Base-by-base conservation (phyloP, 2,797 vertebrate species). In the Macropus fuliginosus region DNA sequence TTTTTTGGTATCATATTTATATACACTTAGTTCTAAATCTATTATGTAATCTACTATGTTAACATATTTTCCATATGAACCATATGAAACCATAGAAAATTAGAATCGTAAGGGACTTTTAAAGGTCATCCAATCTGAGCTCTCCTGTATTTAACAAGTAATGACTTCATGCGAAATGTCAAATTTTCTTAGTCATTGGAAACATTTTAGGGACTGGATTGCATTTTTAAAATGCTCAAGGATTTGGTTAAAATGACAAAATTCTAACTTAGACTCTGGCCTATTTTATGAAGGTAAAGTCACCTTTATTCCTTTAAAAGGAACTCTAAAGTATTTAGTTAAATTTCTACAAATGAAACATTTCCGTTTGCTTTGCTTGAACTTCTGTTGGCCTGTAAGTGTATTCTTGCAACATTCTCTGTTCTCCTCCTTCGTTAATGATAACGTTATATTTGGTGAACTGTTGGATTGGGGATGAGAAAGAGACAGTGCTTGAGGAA, bases 161-260 rank as follows among this genome's bases (percentile, higher is more conserved):
- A 40, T 46, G 2, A 10, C 5, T 40, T 81, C 40, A 46, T 81
- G 54, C 13, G 90, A 91, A 62, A 91, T 94, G 55, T 57, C 14
- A 93, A 94, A 31, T 91, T 91, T 91, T 66, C 29, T 55, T 89
- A 16, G 11, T 90, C 55, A 57, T 91, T 92, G 46, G 55, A 94
- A 96, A 74, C 92, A n/a, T 56, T 96, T 95, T 94, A 52, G 91
- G 94, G 90, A 2, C 31, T 93, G 93, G 34, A 31, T 91, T 96
- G 93, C 91, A 74, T 55, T 16, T 56, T n/a, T 92, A 94, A 91
- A 40, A 59, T 91, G 54, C 81, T 1, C 2, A 24, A 91, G 1
- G n/a, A 5, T 34, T 94, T 87, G 34, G 16, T 54, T 91, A 90
- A 81, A 91, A 21, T 94, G 87, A 50, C n/a, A n/a, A 94, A 96